Percentiles rank a stretch among this genome's conserved stretches.
Conservation (phyloP, 2,113 vertebrate genomes). For the Scatophagus argus region DNA sequence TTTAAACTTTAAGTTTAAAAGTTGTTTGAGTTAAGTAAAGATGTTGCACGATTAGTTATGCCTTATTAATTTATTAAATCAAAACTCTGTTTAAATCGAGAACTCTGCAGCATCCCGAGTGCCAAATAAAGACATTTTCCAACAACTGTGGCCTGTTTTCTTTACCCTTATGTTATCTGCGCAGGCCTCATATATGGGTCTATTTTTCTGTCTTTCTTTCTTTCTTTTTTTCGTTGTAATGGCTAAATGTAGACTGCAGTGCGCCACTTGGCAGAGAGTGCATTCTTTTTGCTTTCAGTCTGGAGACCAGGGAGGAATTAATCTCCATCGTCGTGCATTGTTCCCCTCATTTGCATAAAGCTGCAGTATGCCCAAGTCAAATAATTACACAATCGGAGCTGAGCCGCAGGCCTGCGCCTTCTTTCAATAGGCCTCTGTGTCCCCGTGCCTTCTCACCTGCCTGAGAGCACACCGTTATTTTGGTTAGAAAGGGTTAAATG, state of each 20-base stretch:
- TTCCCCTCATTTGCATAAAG: conserved; percentile 95
- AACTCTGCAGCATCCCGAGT: not conserved
- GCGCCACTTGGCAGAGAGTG: conserved; percentile 84
- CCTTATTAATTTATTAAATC: not conserved
- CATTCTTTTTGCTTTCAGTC: conserved; percentile 84
- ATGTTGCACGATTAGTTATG: too few species aligned
- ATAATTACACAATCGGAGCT: conserved; percentile 89
- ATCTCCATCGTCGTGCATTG: conserved; percentile 87
- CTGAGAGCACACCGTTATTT: conserved; percentile 71
- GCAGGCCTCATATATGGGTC: conserved; percentile 31
- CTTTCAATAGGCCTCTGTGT: conserved; percentile 74
- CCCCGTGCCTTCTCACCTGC: conserved; percentile 73
- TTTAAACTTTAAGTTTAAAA: not conserved
- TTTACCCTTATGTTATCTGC: not conserved
- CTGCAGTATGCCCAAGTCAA: conserved; percentile 92
- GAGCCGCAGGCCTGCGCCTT: conserved; percentile 78
- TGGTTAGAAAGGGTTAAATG: conserved; percentile 2
- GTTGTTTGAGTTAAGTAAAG: not conserved
- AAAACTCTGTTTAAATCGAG: not conserved
- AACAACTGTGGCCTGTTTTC: not conserved
- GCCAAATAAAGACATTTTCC: not conserved
- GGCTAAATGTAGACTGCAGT: conserved; percentile 63
- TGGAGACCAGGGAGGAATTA: conserved; percentile 86
- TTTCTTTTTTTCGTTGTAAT: conserved; percentile 36
- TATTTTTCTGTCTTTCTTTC: conserved; percentile 24